A percentile compares a stretch with the other conserved stretches of the same genome.
Evolutionary conservation across 2,888 invertebrate genomes (phyloP).

Genomic region (Chirona hameri): DNA sequence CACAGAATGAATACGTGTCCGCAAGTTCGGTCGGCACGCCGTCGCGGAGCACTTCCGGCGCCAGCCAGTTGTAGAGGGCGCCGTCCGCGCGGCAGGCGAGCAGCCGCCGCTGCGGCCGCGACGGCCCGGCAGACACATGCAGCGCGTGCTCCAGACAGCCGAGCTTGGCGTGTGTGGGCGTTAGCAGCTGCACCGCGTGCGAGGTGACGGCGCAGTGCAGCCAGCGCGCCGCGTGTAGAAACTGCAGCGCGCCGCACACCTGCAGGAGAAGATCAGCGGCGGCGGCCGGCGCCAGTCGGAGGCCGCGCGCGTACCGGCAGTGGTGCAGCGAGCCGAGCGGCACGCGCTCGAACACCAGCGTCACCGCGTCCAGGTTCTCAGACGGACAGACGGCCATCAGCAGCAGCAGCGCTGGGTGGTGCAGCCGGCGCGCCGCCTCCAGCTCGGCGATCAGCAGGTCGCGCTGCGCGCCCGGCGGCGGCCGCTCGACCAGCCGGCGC

Average conservation of each 20-base stretch:
- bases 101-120: constrained; percentile 23
- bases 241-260: constrained; percentile 49
- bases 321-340: constrained; percentile 48
- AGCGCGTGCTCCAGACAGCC: constrained; percentile 50
- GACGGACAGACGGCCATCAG: constrained; percentile 50
- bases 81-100: constrained; percentile 30
- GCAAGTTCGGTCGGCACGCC: constrained; percentile 45
- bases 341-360: constrained; percentile 50
- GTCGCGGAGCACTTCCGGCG: constrained; percentile 49
- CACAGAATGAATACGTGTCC: constrained; percentile 50
- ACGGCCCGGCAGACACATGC: constrained; percentile 36
- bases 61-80: constrained; percentile 49
- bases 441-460: constrained; percentile 36
- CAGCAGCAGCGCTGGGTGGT: constrained; percentile 48
- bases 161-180: constrained; percentile 47
- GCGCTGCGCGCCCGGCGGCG: neutral
- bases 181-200: constrained; percentile 49
- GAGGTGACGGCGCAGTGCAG: constrained; percentile 50
- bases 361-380: constrained; percentile 46
- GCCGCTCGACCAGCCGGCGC: constrained; percentile 34
- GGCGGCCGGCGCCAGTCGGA: constrained; percentile 35
- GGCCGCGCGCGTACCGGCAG: constrained; percentile 46
- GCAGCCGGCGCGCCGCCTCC: constrained; percentile 41
- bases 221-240: constrained; percentile 48
- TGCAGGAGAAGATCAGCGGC: constrained; percentile 38